Base-by-base conservation (phyloP, 2,888 invertebrate genomes). In the Mesochorus sp. region DNA sequence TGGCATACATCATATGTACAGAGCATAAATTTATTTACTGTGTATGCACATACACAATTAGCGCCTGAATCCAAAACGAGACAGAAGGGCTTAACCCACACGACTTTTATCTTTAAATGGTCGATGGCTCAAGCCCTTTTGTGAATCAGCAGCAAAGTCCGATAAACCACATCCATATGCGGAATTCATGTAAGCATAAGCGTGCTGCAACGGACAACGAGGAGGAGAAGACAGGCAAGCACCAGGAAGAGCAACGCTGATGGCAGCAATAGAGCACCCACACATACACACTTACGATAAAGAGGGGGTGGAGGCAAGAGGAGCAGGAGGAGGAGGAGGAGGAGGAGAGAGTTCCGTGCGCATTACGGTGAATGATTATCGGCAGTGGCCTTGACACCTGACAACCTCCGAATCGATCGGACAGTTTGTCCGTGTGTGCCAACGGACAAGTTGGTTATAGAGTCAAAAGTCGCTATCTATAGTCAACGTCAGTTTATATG, bases 331-430 rank as follows among this genome's bases (percentile, higher is more conserved):
- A n/a, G n/a, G n/a, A n/a, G n/a, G n/a, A n/a, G n/a, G n/a, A n/a
- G n/a, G n/a, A 28, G 17, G 17, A 49, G 24, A 12, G 19, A 75
- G 67, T 76, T 75, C 71, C 61, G 61, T 61, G 74, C 71, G 78
- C 71, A 71, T 80, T 79, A 83, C 78, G 79, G 68, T 80, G 76
- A 82, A 84, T 74, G 80, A 85, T 85, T 82, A 84, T 80, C 76
- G 76, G 80, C 78, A 66, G 42, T 73, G 81, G 78, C 85, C 85
- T 85, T 85, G 85, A 82, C 83, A 85, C 82, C 68, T 80, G 79
- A 66, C 61, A 70, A 68, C 59, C 42, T 59, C 37, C 24, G 39
- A 75, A 76, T 83, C 84, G 83, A 84, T 83, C 80, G 82, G 73
- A 51, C 28, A 17, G 39, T 21, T 57, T 14, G 82, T 59, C 19